A percentile compares a stretch with the other conserved stretches of the same genome.
These are phyloP conservation scores for Lomographa bimaculata DNA, from an alignment of 2,888 invertebrate species.

Conservation along the genomic window DNA sequence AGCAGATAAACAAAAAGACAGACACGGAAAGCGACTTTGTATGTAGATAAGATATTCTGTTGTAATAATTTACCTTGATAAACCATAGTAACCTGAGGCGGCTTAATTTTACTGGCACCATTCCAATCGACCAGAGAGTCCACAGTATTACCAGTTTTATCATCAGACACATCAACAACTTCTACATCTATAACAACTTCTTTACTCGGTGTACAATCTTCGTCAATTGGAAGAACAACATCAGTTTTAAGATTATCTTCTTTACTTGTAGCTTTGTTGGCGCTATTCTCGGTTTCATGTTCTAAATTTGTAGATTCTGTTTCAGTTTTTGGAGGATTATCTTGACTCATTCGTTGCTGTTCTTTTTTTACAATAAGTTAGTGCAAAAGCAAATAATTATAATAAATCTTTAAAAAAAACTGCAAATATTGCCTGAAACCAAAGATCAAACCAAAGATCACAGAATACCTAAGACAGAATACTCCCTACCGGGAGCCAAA, in stretches of 20 bases:
- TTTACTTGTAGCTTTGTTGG: conserved; percentile 11
- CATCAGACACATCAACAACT: background rate
- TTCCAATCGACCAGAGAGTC: conserved; percentile 6
- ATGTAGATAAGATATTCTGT: too few relatives aligned
- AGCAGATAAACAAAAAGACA: too few relatives aligned
- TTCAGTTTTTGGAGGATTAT: background rate
- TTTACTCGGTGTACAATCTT: conserved; percentile 5
- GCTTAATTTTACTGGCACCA: conserved; percentile 4
- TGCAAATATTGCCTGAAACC: too few relatives aligned
- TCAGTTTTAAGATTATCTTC: conserved; percentile 10
- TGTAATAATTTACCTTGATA: too few relatives aligned
- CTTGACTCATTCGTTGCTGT: conserved; percentile 6
- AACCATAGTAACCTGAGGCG: conserved; percentile 15
- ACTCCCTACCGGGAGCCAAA: too few relatives aligned
- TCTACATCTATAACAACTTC: conserved; percentile 18
- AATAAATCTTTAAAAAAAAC: too few relatives aligned
- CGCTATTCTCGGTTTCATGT: conserved; percentile 4
- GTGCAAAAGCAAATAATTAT: too few relatives aligned
- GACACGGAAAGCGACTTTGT: too few relatives aligned
- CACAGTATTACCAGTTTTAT: background rate
- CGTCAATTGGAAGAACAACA: conserved; percentile 13
- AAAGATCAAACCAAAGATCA: too few relatives aligned
- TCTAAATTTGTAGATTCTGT: background rate
- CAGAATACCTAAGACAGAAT: too few relatives aligned
- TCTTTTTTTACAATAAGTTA: too few relatives aligned